Base-by-base conservation (phyloP, 2,888 invertebrate species). In the Hydraecia micacea region DNA sequence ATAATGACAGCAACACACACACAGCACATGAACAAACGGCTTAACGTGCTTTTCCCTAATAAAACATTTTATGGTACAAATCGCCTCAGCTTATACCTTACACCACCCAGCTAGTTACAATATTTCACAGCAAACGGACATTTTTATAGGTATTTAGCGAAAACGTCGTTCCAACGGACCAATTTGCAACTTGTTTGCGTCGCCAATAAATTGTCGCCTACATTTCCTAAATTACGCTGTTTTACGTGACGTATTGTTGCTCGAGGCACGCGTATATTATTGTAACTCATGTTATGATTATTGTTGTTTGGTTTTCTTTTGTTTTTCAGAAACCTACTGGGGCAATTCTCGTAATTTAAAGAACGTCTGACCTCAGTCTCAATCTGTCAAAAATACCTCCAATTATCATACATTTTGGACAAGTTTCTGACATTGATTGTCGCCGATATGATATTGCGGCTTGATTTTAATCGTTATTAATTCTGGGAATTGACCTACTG, bases 81-180 rank as follows among this genome's bases (percentile, higher is more conserved):
- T 55, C 74, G 76, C 83, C 58, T 36, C 46, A 55, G 55, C 60
- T 0, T 63, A 5, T 15, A 18, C 7, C 52, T 74, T 36, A n/a
- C 78, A 87, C 88, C 94, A 90, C 69, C 65, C 83, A 91, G 91
- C 92, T 93, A 94, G 94, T 95, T 93, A 95, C 96, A 94, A 95
- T 96, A 96, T 95, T 95, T 96, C 95, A 96, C 95, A 87, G 92
- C 86, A 92, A 93, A 93, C 93, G 94, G 96, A 96, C 96, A 96
- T 96, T 96, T 96, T 96, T 96, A 96, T 96, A 96, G 96, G 96
- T 96, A 96, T 96, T 96, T 96, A 96, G 96, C 96, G 95, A 95
- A 95, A 96, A 95, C 95, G 96, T 95, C 96, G 95, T 95, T 93
- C 94, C 95, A 93, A 91, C 95, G 93, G 94, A 94, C 96, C 96